These are phyloP conservation scores for Antedon bifida DNA, from an alignment of 35 echinoderm and acorn worm species.

Conservation along the genomic window DNA sequence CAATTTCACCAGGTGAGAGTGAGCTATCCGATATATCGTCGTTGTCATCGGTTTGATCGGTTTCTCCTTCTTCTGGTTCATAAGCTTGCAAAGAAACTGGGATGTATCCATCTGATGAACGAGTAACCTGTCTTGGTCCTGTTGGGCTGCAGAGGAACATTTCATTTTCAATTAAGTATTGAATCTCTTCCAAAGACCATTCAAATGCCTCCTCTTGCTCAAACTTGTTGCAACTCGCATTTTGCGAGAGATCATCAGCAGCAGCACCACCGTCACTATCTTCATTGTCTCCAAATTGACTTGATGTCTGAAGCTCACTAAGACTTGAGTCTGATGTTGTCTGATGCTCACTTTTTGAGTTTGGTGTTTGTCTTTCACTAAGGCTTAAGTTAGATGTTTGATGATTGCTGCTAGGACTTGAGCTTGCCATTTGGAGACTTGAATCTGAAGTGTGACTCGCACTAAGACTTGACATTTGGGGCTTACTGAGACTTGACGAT, in stretches of 20 bases:
- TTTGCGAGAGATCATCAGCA: neutral
- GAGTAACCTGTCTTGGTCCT: neutral
- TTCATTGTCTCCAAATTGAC: neutral
- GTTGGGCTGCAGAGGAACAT: neutral
- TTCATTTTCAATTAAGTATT: neutral
- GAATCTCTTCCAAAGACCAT: neutral
- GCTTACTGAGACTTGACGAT: neutral
- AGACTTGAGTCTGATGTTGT: too few species aligned
- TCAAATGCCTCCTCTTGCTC: neutral
- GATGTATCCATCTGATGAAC: neutral
- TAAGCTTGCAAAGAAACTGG: neutral
- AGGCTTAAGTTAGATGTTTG: too few species aligned
- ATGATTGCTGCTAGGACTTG: too few species aligned
- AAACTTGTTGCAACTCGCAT: neutral
- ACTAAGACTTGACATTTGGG: too few species aligned
- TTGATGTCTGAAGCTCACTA: neutral
- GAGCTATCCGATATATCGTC: neutral
- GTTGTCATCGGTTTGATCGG: neutral
- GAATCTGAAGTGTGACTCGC: too few species aligned
- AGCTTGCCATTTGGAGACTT: too few species aligned
- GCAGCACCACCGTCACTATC: neutral
- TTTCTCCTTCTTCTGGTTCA: neutral
- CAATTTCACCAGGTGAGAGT: neutral
- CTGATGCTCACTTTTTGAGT: too few species aligned
- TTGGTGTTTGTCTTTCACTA: too few species aligned